Evolutionary conservation across 2,113 vertebrate species (phyloP), one percentile per base, ranked within the genome.

Genomic region (Nycticryphes semicollaris): DNA sequence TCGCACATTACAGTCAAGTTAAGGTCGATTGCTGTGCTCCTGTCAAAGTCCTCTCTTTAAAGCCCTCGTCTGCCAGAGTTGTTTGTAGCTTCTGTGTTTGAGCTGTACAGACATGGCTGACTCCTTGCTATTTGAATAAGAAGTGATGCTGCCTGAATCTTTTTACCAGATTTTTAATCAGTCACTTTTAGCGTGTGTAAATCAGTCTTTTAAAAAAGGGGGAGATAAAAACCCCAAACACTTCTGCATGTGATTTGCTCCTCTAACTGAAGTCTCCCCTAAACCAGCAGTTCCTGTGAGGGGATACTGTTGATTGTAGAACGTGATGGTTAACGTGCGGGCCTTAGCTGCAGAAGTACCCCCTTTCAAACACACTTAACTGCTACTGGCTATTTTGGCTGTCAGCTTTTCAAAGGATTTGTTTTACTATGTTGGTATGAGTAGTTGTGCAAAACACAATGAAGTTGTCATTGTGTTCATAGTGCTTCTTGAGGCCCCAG

Each of bases 1-100:
- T 13, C 1, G 0, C 51, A 12, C 6, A 4, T 2, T n/a, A 7
- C 39, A 43, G 75, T 17, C 57, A 14, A 3, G 25, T 37, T 41
- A 45, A 23, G 5, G 41, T 37, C 4, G 31, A 5, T 47, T 23
- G 24, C 0, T 7, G 0, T 4, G 9, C 10, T 73, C 37, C 62
- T 69, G 57, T 54, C 17, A 6, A 31, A 54, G 63, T 31, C 64
- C 45, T 37, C 50, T 25, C n/a, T 13, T 24, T 20, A 6, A 30
- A 35, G 63, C 15, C 75, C 53, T 39, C 5, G 9, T 7, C 77
- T 57, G 15, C 15, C 14, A 2, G 5, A 33, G 21, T 2, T 27
- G 39, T 24, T 45, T 4, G 24, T 13, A 28, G 51, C 0, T 1
- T 7, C 1, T 21, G 43, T 15, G 14, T 78, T 50, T 15, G 37